Evolutionary conservation across 2,888 invertebrate genomes (phyloP).

Genomic region (Cryptops parisi): DNA sequence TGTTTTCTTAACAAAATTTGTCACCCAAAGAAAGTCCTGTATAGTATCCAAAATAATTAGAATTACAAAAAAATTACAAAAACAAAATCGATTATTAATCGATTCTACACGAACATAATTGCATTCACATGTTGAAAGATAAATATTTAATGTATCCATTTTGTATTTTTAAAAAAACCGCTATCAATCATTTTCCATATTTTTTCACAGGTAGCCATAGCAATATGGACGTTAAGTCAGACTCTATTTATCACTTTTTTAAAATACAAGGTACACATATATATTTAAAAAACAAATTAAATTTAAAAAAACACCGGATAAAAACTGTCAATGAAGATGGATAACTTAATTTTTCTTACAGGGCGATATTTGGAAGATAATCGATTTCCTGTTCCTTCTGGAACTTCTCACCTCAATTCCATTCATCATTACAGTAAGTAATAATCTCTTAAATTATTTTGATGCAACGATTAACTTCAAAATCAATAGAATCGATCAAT

Average conservation of each 20-base stretch:
- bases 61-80: too few species aligned
- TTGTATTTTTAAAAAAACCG: too few species aligned
- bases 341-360: conserved; percentile 37
- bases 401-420: conserved; percentile 93
- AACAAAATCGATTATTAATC: too few species aligned
- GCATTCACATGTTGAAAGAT: too few species aligned
- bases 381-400: conserved; percentile 87
- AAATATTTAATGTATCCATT: too few species aligned
- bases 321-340: background rate
- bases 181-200: background rate
- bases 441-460: conserved; percentile 1
- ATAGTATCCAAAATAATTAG: too few species aligned
- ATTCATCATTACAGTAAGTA: conserved; percentile 72
- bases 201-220: conserved; percentile 4
- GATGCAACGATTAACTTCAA: conserved; percentile 6
- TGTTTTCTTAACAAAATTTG: too few species aligned
- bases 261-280: conserved; percentile 6
- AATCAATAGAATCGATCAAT: too few species aligned
- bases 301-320: too few species aligned
- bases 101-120: too few species aligned
- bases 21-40: too few species aligned
- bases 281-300: too few species aligned
- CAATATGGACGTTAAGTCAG: background rate
- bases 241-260: background rate
- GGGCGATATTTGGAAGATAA: conserved; percentile 93